Percentiles rank a stretch among this genome's conserved stretches.
Conservation (phyloP, 2,888 invertebrate species). For the Eristalis pertinax region DNA sequence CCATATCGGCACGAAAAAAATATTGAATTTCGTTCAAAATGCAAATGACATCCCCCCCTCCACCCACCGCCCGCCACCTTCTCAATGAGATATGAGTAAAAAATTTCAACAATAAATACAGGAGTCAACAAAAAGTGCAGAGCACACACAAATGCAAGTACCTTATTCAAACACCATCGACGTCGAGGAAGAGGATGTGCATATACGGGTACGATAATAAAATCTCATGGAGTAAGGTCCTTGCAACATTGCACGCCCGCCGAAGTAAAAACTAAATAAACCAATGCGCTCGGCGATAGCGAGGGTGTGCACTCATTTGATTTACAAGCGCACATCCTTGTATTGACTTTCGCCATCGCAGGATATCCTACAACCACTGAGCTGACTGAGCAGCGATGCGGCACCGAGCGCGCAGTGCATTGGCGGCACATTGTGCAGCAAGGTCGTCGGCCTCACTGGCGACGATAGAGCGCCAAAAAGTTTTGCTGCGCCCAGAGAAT, state of each 20-base stretch:
- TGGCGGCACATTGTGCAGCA: conserved; percentile 21
- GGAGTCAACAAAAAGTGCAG: conserved; percentile 51
- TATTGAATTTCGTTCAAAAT: conserved; percentile 61
- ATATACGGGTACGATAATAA: neutral
- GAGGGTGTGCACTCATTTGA: conserved; percentile 58
- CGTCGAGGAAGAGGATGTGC: too few species aligned
- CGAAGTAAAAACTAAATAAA: conserved; percentile 70
- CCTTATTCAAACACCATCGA: conserved; percentile 46
- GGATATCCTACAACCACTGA: conserved; percentile 14
- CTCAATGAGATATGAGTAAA: conserved; percentile 17
- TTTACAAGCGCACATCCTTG: conserved; percentile 71
- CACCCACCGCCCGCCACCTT: neutral
- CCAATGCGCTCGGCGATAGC: conserved; percentile 59
- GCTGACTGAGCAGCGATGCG: neutral
- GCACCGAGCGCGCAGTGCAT: conserved; percentile 1
- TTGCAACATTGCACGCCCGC: conserved; percentile 60
- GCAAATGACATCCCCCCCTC: conserved; percentile 46
- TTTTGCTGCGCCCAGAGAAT: conserved; percentile 55
- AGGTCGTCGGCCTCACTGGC: conserved; percentile 67
- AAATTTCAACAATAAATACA: conserved; percentile 46
- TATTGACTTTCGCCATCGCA: conserved; percentile 64
- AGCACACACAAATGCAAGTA: conserved; percentile 17
- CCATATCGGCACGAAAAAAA: conserved; percentile 24
- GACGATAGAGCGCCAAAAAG: conserved; percentile 68
- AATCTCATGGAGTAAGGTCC: conserved; percentile 39